Percentiles rank a stretch among this genome's conserved stretches.
phyloP scores from a whole-genome alignment of 2,888 invertebrate species.

The Caenorhabditis plicata region DNA sequence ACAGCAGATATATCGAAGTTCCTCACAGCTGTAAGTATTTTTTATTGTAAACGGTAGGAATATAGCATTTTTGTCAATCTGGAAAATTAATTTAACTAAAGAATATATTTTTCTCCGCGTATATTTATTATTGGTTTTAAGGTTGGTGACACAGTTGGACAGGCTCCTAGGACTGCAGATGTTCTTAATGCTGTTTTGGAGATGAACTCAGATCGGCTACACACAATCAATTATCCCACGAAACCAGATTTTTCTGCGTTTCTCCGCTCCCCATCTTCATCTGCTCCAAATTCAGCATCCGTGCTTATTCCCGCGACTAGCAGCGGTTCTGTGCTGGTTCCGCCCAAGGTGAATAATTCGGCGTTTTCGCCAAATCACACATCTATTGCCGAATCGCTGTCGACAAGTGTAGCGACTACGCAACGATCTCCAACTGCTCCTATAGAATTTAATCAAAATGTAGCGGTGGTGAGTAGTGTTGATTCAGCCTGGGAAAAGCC shows the following conservation, averaged over 20 bases:
- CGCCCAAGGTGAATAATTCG: slow-evolving; percentile 33
- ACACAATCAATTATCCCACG: slow-evolving; percentile 43
- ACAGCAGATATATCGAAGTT: slow-evolving; percentile 47
- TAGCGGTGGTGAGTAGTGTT: not conserved
- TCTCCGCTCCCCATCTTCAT: slow-evolving; percentile 40
- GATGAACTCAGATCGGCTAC: slow-evolving; percentile 55
- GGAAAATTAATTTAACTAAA: no score
- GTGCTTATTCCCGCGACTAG: slow-evolving; percentile 34
- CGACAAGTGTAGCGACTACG: not conserved
- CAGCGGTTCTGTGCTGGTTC: slow-evolving; percentile 24
- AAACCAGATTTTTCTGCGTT: slow-evolving; percentile 35
- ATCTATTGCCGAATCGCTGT: not conserved
- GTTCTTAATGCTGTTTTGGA: slow-evolving; percentile 63
- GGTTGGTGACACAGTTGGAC: slow-evolving; percentile 48
- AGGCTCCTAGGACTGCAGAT: slow-evolving; percentile 63
- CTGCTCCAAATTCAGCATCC: slow-evolving; percentile 50
- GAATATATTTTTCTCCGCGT: slow-evolving; percentile 10
- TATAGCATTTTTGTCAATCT: slow-evolving; percentile 33
- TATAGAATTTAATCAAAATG: not conserved
- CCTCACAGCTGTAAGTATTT: slow-evolving; percentile 5
- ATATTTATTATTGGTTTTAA: slow-evolving; percentile 7
- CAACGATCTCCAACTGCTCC: not conserved
- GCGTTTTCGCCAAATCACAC: slow-evolving; percentile 34
- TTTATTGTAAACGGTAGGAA: not conserved
- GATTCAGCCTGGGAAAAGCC: slow-evolving; percentile 8